A percentile compares a stretch with the other conserved stretches of the same genome.
Conservation (phyloP, 2,113 vertebrate species). For the Numenius arquata region DNA sequence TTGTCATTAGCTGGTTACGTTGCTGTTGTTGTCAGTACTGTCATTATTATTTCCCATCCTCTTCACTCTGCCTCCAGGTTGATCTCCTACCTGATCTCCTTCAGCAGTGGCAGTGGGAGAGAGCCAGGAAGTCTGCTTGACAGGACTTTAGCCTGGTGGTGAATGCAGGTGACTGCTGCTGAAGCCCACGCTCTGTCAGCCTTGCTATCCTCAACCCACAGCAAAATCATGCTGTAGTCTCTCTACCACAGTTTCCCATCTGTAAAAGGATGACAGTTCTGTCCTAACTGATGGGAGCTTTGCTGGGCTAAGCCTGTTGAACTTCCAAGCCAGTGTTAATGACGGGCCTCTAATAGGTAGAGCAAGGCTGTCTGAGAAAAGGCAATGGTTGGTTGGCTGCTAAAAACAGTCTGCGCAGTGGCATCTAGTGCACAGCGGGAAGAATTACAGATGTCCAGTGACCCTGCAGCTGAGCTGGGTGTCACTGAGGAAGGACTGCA, state of each 20-base stretch:
- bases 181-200: background rate
- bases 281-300: background rate
- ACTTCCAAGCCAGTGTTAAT: background rate
- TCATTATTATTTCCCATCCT: background rate
- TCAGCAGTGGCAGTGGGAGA: background rate
- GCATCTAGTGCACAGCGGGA: constrained; percentile 16
- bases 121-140: background rate
- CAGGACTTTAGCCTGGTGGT: background rate
- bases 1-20: background rate
- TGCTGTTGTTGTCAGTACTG: background rate
- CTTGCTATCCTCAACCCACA: background rate
- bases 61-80: background rate
- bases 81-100: background rate
- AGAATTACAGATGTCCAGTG: constrained; percentile 3
- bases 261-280: background rate
- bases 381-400: background rate
- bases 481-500: background rate
- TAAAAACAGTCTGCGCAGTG: constrained; percentile 8
- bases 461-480: background rate
- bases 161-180: background rate
- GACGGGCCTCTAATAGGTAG: background rate
- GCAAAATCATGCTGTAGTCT: background rate
- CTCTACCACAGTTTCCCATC: background rate
- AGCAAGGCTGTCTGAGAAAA: background rate
- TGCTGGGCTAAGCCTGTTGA: background rate